A percentile compares a stretch with the other conserved stretches of the same genome.
Evolutionary conservation across 2,888 invertebrate species (phyloP).

Genomic region (Merodon equestris): DNA sequence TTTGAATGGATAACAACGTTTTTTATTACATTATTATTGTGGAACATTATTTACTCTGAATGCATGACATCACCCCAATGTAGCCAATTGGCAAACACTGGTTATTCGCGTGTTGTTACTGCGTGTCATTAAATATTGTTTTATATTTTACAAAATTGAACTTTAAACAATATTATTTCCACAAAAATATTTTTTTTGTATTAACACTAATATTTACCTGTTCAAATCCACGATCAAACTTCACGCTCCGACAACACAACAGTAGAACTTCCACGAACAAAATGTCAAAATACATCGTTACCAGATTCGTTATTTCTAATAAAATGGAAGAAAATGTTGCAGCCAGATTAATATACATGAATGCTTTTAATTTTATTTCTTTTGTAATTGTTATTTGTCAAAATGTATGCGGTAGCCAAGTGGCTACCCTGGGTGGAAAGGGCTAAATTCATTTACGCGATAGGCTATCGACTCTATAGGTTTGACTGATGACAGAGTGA

Average conservation of each 20-base stretch:
- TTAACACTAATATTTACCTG: slow-evolving; percentile 5
- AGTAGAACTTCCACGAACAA: background rate
- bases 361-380: slow-evolving; percentile 10
- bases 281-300: slow-evolving; percentile 7
- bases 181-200: background rate
- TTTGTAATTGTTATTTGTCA: slow-evolving; percentile 10
- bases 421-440: slow-evolving; percentile 5
- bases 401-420: slow-evolving; percentile 6
- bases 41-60: background rate
- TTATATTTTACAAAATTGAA: background rate
- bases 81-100: slow-evolving; percentile 13
- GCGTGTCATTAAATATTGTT: slow-evolving; percentile 8
- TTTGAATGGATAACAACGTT: slow-evolving; percentile 2
- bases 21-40: background rate
- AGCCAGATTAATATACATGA: background rate
- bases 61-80: slow-evolving; percentile 15
- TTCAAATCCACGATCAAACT: slow-evolving; percentile 6
- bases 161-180: background rate
- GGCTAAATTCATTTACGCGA: too few species aligned
- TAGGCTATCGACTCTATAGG: too few species aligned
- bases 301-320: slow-evolving; percentile 3
- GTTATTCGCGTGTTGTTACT: slow-evolving; percentile 10
- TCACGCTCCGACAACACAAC: slow-evolving; percentile 3
- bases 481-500: too few species aligned
- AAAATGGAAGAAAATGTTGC: background rate